Base-by-base conservation (phyloP, 2,113 vertebrate genomes). In the Atlantisia rogersi region DNA sequence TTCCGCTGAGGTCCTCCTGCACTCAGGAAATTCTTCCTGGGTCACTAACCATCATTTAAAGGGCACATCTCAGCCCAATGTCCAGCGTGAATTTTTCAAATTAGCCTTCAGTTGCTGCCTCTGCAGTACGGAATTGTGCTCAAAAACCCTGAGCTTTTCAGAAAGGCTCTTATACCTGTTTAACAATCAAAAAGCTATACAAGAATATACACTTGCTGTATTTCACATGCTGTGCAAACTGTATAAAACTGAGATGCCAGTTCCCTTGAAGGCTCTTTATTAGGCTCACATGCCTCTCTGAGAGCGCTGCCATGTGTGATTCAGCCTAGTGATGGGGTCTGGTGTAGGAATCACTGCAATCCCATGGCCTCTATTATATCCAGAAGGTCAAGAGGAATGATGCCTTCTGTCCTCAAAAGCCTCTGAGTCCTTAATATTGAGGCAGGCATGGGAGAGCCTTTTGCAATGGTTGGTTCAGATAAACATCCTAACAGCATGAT, bases 1-100 rank as follows among this genome's bases (percentile, higher is more conserved):
- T 96, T 96, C 95, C 29, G 11, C 83, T 0, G 90, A 93, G 94
- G 84, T 95, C 56, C 65, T 95, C 4, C 35, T 95, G 77, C 52
- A 76, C 96, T 96, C 95, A 92, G 93, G 94, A 97, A 96, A 95
- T 95, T 95, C 95, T 97, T 97, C 95, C 94, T 95, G 94, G 97
- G 95, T 97, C 97, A 95, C 77, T 95, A 90, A 90, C 86, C 97
- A 94, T 95, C 90, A 92, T 96, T 97, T 95, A 97, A 96, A 95
- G 93, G 93, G 88, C 78, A 95, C 82, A 55, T 95, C 95, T 92
- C 48, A 84, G 91, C 78, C 90, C 50, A 83, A 26, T 88, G 96
- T 97, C 97, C 96, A 84, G 88, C 0, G 20, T 91, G 93, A 93
- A 87, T 97, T 95, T 96, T 92, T 96, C 84, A 95, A 97, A 97